Evolutionary conservation across 2,888 invertebrate genomes (phyloP), one percentile per base, ranked within the genome.

Genomic region (Mayetiola destructor): DNA sequence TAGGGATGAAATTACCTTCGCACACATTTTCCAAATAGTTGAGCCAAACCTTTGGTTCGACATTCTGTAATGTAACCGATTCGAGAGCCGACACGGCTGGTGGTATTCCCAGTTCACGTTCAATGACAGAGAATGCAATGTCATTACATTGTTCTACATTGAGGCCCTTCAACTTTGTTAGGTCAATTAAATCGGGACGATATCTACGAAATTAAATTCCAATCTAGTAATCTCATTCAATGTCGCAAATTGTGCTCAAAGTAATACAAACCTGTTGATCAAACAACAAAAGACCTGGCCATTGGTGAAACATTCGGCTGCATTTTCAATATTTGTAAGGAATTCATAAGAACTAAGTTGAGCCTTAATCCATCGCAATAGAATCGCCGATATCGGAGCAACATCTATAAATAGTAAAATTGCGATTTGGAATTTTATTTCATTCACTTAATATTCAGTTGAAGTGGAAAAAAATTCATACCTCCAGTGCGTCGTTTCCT

Each of bases 21-120:
- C 93, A 93, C 61, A 95, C 84, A 70, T 91, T 87, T 55, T 87
- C 82, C 60, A 95, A 75, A 69, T 94, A 95, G 56, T 86, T 82
- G 18, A 91, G 80, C 72, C 72, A 73, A n/a, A 66, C 60, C 59
- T 70, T 70, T 4, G 71, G 67, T 58, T 73, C 73, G 5, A 70
- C 60, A 35, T 65, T 66, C 14, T 63, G 67, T 9, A 73, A 59
- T 30, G 67, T 67, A 30, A 70, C 40, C 0, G 72, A 84, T 65
- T 92, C 91, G 64, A 80, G 79, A 0, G 87, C 82, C 6, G 84
- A 83, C 80, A 88, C 82, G n/a, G 81, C 74, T 35, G 80, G 80
- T 2, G 76, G 70, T 62, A 83, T 79, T 59, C 87, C 88, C 63
- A 92, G 77, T 71, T 94, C 91, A 60, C 82, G 81, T 63, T 92